phyloP scores from a whole-genome alignment of 2,888 invertebrate genomes.

The Ornithoptera alexandrae region DNA sequence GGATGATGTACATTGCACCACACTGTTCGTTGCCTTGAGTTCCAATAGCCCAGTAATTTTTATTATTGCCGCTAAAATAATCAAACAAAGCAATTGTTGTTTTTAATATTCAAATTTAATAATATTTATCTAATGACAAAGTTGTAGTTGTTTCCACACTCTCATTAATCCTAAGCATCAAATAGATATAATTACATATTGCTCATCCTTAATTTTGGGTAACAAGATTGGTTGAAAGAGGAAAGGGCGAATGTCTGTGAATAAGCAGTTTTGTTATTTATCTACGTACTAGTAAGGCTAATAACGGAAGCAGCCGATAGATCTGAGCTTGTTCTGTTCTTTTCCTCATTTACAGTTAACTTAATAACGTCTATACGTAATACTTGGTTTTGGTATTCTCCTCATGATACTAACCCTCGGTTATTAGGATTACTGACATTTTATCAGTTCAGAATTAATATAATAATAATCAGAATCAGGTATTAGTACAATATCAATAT shows the following conservation, averaged over 20 bases:
- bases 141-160: too few relatives aligned
- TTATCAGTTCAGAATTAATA: neutral
- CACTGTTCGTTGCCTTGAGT: too few relatives aligned
- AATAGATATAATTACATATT: neutral
- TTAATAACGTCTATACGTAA: conserved; percentile 19
- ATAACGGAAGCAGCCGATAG: conserved; percentile 33
- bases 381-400: conserved; percentile 9
- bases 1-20: too few relatives aligned
- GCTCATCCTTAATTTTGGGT: conserved; percentile 8
- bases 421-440: neutral
- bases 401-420: neutral
- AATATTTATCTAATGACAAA: too few relatives aligned
- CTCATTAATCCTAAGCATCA: neutral
- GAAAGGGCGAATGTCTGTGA: conserved; percentile 38
- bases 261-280: conserved; percentile 51
- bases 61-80: too few relatives aligned
- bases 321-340: conserved; percentile 36
- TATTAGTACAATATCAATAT: neutral
- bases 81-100: too few relatives aligned
- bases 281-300: conserved; percentile 35
- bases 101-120: too few relatives aligned
- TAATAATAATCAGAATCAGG: neutral
- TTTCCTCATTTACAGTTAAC: conserved; percentile 33
- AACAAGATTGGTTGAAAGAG: conserved; percentile 20
- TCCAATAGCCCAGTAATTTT: too few relatives aligned